Evolutionary conservation across 92 coral and sea anemone species (phyloP).

Genomic region (Phenganax marumi): DNA sequence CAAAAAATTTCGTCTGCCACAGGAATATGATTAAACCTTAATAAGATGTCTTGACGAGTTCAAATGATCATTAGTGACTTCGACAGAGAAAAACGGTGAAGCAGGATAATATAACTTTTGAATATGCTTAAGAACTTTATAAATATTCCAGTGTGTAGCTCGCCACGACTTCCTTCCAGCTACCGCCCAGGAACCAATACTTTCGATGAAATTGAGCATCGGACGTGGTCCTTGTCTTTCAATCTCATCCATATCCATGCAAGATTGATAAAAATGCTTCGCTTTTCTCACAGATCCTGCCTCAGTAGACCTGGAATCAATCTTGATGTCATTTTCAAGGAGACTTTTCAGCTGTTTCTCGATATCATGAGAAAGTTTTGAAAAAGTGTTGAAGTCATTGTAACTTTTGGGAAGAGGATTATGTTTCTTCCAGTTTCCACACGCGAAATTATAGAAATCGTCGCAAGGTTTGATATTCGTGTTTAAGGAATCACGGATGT

Average conservation of each 20-base stretch:
- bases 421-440: conserved; percentile 80
- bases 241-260: conserved; percentile 75
- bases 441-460: conserved; percentile 79
- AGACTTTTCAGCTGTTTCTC: conserved; percentile 66
- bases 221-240: conserved; percentile 82
- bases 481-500: conserved; percentile 66
- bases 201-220: conserved; percentile 65
- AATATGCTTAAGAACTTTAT: conserved; percentile 64
- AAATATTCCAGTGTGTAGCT: conserved; percentile 72
- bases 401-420: conserved; percentile 95
- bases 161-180: conserved; percentile 79
- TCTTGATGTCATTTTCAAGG: conserved; percentile 56
- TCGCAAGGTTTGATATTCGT: conserved; percentile 71
- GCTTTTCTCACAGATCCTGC: conserved; percentile 77
- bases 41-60: conserved; percentile 93
- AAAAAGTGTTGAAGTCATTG: conserved; percentile 89
- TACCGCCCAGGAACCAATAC: conserved; percentile 93
- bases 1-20: not conserved
- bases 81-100: conserved; percentile 94
- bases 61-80: conserved; percentile 96
- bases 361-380: conserved; percentile 81
- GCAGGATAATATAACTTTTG: conserved; percentile 93
- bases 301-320: conserved; percentile 51
- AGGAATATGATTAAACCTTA: conserved; percentile 59
- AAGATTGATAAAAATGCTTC: conserved; percentile 74